Evolutionary conservation across 92 coral and sea anemone species (phyloP).

Genomic region (Epizoanthus illoricatus): DNA sequence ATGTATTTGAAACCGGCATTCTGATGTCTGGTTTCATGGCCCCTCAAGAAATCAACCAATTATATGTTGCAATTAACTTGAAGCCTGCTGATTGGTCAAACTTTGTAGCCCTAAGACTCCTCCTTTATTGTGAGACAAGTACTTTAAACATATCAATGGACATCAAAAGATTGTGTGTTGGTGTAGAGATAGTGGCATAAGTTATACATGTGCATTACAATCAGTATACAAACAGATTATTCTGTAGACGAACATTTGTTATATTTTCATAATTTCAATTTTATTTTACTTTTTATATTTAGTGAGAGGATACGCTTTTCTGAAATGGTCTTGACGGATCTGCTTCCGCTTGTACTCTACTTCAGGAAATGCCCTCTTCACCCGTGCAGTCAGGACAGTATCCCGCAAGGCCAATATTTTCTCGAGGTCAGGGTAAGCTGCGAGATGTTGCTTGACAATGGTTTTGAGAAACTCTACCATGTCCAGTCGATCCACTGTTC

Average conservation of each 20-base stretch:
- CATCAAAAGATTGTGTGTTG: too few relatives aligned
- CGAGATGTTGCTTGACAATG: conserved; percentile 60
- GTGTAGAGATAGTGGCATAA: too few relatives aligned
- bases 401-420: conserved; percentile 82
- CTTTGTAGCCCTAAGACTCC: too few relatives aligned
- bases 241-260: not conserved
- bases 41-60: too few relatives aligned
- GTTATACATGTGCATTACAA: not conserved
- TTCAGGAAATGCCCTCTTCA: conserved; percentile 91
- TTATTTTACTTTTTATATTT: not conserved
- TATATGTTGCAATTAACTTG: too few relatives aligned
- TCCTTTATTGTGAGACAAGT: too few relatives aligned
- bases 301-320: conserved; percentile 86
- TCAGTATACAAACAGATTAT: not conserved
- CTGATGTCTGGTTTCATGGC: too few relatives aligned
- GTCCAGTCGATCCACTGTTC: conserved; percentile 73
- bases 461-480: conserved; percentile 80
- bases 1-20: too few relatives aligned
- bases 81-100: too few relatives aligned
- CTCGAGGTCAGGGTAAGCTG: conserved; percentile 72
- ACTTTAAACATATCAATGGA: too few relatives aligned
- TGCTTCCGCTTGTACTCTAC: conserved; percentile 90
- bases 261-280: too few relatives aligned
- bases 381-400: conserved; percentile 86
- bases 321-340: conserved; percentile 77